Evolutionary conservation across 2,797 vertebrate species (phyloP), one percentile per base, ranked within the genome.

Genomic region (Trachurus trachurus): DNA sequence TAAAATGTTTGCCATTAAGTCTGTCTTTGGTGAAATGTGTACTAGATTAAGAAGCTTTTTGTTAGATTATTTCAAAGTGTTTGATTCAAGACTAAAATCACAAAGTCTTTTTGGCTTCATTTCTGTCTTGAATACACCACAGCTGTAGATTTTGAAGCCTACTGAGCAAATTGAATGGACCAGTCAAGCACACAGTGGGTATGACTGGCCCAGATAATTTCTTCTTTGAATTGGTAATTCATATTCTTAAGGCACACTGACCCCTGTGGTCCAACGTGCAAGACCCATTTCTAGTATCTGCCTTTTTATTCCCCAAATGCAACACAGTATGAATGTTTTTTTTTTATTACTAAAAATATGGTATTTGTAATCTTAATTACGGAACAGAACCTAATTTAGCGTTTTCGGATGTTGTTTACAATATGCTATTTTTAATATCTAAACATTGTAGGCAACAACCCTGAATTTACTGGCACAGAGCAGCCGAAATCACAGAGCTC

Each of bases 1-100:
- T 94, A 95, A 93, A 93, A 88, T 86, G 75, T 93, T 91, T 94
- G 81, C 76, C 90, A 80, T 82, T 74, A 82, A 34, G 11, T 74
- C 4, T 44, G 26, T 56, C 13, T 61, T 0, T 1, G 3, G 1
- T 42, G 5, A 47, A 64, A 66, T 11, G 6, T 39, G 57, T 53
- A 2, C 13, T 11, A 9, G 21, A 5, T 62, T 54, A 16, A 29
- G 6, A 54, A 29, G 22, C 21, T 54, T 13, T 54, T 54, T 26
- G 26, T 13, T 13, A 21, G 6, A 9, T 52, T 1, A 7, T n/a
- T 66, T 0, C 17, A 49, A n/a, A 29, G 44, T 34, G 26, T 29
- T 21, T 13, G 6, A 15, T 53, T 53, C 21, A 52, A 12, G n/a
- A 52, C 49, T 19, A n/a, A n/a, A 19, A 17, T 16, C 42, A 42